Percentiles rank a stretch among this genome's conserved stretches.
Evolutionary conservation across 1,140 invertebrate species (phyloP).

Genomic region (Diploscapter pachys): DNA sequence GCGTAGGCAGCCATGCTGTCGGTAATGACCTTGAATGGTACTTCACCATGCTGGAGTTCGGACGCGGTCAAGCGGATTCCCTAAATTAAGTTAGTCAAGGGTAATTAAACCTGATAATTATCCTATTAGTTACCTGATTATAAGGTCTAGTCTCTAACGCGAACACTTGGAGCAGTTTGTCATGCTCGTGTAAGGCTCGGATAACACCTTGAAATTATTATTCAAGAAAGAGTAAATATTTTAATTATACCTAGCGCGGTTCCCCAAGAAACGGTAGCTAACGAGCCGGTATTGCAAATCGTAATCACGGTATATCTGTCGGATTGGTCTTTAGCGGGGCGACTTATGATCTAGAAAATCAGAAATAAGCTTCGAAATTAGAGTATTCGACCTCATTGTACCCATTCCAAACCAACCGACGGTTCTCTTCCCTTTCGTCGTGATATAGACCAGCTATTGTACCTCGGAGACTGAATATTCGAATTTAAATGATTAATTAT

Average conservation of each 20-base stretch:
- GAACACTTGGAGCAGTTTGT: constrained; percentile 78
- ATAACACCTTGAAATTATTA: constrained; percentile 71
- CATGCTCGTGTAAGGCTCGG: constrained; percentile 71
- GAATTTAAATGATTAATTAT: neutral
- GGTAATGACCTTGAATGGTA: constrained; percentile 74
- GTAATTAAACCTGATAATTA: neutral
- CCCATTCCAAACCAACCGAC: constrained; percentile 26
- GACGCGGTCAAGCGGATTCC: constrained; percentile 88
- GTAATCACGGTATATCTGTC: constrained; percentile 74
- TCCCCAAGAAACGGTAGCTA: constrained; percentile 93
- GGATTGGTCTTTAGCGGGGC: neutral
- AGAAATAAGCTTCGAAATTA: constrained; percentile 1
- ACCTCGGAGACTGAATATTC: neutral
- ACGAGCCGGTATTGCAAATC: constrained; percentile 94
- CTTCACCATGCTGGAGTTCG: constrained; percentile 86
- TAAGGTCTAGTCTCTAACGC: constrained; percentile 96
- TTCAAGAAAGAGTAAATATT: constrained; percentile 4
- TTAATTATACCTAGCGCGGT: constrained; percentile 75
- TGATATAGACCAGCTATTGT: constrained; percentile 9
- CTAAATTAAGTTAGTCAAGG: constrained; percentile 30
- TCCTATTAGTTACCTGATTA: constrained; percentile 69
- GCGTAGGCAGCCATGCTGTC: constrained; percentile 89
- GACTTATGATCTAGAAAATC: constrained; percentile 27
- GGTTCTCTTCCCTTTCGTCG: constrained; percentile 25
- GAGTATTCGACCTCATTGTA: constrained; percentile 18